Evolutionary conservation across 1,140 invertebrate genomes (phyloP).

Genomic region (Palaemon carinicauda): DNA sequence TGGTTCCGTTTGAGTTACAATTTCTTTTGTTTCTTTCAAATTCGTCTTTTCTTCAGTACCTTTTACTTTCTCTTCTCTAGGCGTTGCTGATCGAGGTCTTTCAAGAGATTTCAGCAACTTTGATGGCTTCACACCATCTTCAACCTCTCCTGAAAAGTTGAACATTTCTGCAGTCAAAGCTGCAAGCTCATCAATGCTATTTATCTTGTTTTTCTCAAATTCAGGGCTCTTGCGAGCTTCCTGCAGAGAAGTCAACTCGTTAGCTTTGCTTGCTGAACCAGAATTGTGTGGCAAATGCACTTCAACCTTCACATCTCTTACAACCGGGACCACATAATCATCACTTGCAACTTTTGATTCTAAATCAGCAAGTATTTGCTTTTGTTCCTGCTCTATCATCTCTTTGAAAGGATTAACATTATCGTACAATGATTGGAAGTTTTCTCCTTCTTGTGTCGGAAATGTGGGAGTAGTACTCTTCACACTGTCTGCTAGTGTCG

Average conservation of each 20-base stretch:
- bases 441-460: constrained; percentile 22
- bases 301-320: not conserved
- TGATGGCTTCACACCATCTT: not conserved
- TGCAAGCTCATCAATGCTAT: constrained; percentile 26
- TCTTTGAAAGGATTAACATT: constrained; percentile 55
- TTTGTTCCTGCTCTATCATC: constrained; percentile 3
- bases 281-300: not conserved
- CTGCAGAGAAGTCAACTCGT: constrained; percentile 26
- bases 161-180: constrained; percentile 50
- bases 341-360: not conserved
- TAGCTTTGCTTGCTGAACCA: not conserved
- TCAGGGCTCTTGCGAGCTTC: constrained; percentile 56
- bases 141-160: constrained; percentile 27
- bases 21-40: constrained; percentile 9
- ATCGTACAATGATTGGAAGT: constrained; percentile 47
- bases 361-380: not conserved
- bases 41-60: not conserved
- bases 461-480: constrained; percentile 18
- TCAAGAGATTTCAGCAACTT: no score
- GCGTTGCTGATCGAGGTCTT: no score
- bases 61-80: no score
- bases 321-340: not conserved
- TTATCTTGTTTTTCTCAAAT: constrained; percentile 24
- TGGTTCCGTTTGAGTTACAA: constrained; percentile 20
- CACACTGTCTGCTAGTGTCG: not conserved